phyloP scores from a whole-genome alignment of 2,888 invertebrate genomes.

The Microctonus aethiopoides region DNA sequence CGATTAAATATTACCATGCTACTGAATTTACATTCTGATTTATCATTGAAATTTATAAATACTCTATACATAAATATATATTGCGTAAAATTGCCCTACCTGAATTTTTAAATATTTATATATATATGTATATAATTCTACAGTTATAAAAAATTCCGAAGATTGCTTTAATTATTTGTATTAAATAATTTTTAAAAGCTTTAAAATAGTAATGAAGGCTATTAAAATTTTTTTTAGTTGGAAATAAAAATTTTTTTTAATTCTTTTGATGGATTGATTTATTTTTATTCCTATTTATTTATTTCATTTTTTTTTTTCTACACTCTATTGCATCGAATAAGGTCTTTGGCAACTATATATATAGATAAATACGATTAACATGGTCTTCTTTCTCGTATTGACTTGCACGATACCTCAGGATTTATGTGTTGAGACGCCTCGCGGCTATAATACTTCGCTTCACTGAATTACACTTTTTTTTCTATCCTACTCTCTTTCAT shows the following conservation, averaged over 20 bases:
- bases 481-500: no score
- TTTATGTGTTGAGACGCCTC: constrained; percentile 36
- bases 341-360: constrained; percentile 10
- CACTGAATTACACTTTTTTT: not conserved
- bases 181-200: no score
- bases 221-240: not conserved
- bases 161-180: no score
- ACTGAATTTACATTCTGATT: constrained; percentile 31
- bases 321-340: not conserved
- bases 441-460: constrained; percentile 27
- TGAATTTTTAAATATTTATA: no score
- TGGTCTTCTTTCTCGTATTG: constrained; percentile 31
- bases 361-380: not conserved
- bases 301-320: not conserved
- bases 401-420: constrained; percentile 35
- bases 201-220: no score
- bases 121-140: no score
- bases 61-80: not conserved
- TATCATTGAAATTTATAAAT: constrained; percentile 21
- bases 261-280: not conserved
- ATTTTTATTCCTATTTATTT: not conserved
- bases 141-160: no score
- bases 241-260: not conserved
- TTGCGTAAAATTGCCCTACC: no score
- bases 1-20: constrained; percentile 33